A percentile compares a stretch with the other conserved stretches of the same genome.
Conservation (phyloP, 2,113 vertebrate species). For the Gambusia affinis region DNA sequence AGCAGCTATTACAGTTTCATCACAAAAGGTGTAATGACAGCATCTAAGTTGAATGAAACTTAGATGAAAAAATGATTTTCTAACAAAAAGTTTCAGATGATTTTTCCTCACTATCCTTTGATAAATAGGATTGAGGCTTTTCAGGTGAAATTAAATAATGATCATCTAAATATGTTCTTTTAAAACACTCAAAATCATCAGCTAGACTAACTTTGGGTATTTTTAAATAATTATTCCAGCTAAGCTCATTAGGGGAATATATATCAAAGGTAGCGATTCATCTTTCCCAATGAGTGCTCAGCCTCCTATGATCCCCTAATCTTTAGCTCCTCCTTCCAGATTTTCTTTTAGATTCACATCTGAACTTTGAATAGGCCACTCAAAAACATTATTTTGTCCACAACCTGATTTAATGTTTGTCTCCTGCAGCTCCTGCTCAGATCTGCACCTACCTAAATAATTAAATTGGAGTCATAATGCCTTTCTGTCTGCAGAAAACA, state of each 20-base stretch:
- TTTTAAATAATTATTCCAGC: no score
- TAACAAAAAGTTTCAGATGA: not conserved
- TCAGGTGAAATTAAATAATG: not conserved
- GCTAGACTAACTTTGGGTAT: not conserved
- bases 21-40: not conserved
- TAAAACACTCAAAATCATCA: not conserved
- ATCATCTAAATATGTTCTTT: not conserved
- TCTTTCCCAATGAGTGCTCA: not conserved
- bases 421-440: not conserved
- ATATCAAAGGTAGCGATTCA: not conserved
- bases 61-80: not conserved
- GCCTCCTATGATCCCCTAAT: no score
- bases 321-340: no score
- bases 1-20: not conserved
- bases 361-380: no score
- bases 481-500: slow-evolving; percentile 1
- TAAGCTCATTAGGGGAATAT: no score
- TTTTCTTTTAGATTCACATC: no score
- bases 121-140: not conserved
- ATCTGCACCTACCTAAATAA: not conserved
- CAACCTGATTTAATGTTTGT: not conserved
- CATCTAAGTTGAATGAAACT: not conserved
- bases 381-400: not conserved
- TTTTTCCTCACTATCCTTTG: no score
- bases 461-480: not conserved